Conservation (phyloP, 1,140 invertebrate species). For the Nasonia vitripennis region DNA sequence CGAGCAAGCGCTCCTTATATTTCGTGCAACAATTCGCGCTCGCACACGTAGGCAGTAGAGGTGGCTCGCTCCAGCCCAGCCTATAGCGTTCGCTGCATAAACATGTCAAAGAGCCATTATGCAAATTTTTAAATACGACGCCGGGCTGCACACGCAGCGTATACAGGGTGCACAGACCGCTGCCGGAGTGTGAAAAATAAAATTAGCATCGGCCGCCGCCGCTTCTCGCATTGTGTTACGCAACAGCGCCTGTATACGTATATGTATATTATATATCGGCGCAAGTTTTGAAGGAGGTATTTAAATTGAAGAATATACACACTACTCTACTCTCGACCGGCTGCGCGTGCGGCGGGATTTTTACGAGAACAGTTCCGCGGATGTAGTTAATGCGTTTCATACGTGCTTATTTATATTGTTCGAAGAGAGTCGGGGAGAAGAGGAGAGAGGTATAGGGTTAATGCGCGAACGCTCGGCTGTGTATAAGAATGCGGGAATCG, state of each 20-base stretch:
- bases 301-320: background rate
- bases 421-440: too few relatives aligned
- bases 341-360: background rate
- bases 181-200: slow-evolving; percentile 67
- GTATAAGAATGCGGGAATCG: slow-evolving; percentile 43
- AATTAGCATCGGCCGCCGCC: slow-evolving; percentile 66
- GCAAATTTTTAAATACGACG: slow-evolving; percentile 73
- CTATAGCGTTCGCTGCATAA: slow-evolving; percentile 63
- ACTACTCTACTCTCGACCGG: too few relatives aligned
- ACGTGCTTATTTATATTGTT: background rate
- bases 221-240: slow-evolving; percentile 49
- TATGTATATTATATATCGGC: background rate
- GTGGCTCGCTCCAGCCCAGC: background rate
- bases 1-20: slow-evolving; percentile 56
- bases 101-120: slow-evolving; percentile 72
- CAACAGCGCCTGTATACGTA: slow-evolving; percentile 23
- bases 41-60: slow-evolving; percentile 50
- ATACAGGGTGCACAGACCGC: background rate
- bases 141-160: slow-evolving; percentile 60
- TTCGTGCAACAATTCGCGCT: slow-evolving; percentile 56
- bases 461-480: background rate
- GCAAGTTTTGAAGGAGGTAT: background rate
- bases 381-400: background rate
- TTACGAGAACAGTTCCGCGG: background rate
- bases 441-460: background rate